A percentile compares a stretch with the other conserved stretches of the same genome.
Conservation (phyloP, 1,140 invertebrate species). For the Babylonia areolata region DNA sequence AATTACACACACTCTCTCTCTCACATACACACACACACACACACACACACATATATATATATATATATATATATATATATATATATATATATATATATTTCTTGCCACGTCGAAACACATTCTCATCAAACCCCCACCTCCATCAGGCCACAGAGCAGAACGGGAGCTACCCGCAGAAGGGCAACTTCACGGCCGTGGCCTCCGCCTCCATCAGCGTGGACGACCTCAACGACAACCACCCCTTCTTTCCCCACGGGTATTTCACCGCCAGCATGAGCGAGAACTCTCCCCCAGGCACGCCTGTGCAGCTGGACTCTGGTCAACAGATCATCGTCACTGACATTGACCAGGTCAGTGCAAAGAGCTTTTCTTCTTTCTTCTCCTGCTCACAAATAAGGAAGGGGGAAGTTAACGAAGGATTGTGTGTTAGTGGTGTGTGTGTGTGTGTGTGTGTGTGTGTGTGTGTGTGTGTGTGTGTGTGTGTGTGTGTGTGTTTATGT, state of each 20-base stretch:
- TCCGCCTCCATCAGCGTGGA: slow-evolving; percentile 8
- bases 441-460: no score
- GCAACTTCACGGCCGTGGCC: not conserved
- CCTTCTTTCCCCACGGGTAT: not conserved
- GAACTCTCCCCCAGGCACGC: slow-evolving; percentile 9
- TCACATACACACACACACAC: no score
- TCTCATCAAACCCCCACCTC: no score
- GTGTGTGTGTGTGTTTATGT: no score
- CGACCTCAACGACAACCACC: slow-evolving; percentile 25
- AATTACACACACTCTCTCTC: no score
- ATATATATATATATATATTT: slow-evolving; percentile 16
- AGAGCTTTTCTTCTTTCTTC: no score
- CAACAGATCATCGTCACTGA: not conserved
- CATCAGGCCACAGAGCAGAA: slow-evolving; percentile 13
- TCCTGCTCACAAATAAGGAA: no score
- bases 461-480: no score
- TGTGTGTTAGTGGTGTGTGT: no score
- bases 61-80: not conserved
- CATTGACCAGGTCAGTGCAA: not conserved
- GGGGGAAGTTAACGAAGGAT: no score
- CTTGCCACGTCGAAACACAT: no score
- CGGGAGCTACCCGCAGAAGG: not conserved
- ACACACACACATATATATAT: not conserved
- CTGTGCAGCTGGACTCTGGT: not conserved
- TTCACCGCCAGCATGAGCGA: slow-evolving; percentile 2